phyloP scores from a whole-genome alignment of 2,797 vertebrate genomes.

The Danio albolineatus region DNA sequence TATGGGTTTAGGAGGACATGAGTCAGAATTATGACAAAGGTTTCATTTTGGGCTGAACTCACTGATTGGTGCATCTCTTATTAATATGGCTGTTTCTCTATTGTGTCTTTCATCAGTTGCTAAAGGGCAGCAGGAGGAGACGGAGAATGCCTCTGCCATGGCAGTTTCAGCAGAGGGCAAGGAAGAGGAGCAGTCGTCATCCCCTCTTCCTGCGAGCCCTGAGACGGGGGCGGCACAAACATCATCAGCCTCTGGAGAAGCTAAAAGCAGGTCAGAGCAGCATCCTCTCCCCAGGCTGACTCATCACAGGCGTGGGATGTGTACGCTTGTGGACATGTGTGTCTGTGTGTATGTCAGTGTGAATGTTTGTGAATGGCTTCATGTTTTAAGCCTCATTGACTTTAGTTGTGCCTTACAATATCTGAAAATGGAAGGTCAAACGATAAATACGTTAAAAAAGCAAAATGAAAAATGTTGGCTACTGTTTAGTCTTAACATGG shows the following conservation, averaged over 20 bases:
- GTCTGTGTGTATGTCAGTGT: conserved; percentile 21
- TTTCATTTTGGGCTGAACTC: too few species aligned
- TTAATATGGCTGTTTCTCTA: conserved; percentile 25
- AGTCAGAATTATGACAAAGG: too few species aligned
- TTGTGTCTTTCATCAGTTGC: conserved; percentile 76
- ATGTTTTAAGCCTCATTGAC: conserved; percentile 2
- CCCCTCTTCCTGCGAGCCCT: conserved; percentile 81
- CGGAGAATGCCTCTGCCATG: conserved; percentile 63
- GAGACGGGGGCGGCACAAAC: conserved; percentile 80
- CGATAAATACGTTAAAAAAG: not conserved
- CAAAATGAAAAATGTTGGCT: not conserved
- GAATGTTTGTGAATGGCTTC: conserved; percentile 37
- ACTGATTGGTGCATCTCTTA: not conserved
- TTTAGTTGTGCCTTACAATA: not conserved
- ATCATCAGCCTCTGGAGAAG: conserved; percentile 84
- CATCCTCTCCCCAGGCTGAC: conserved; percentile 56
- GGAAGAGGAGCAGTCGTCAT: conserved; percentile 81
- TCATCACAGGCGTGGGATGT: conserved; percentile 29
- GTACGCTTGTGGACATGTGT: conserved; percentile 13
- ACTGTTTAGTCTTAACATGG: not conserved
- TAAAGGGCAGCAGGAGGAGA: conserved; percentile 82
- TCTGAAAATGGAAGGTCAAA: conserved; percentile 12
- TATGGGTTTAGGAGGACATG: too few species aligned
- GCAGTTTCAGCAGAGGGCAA: conserved; percentile 70
- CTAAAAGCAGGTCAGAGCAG: conserved; percentile 89